These are phyloP conservation scores for Globodera ellingtonae DNA, from an alignment of 1,140 invertebrate genomes.

Conservation along the genomic window DNA sequence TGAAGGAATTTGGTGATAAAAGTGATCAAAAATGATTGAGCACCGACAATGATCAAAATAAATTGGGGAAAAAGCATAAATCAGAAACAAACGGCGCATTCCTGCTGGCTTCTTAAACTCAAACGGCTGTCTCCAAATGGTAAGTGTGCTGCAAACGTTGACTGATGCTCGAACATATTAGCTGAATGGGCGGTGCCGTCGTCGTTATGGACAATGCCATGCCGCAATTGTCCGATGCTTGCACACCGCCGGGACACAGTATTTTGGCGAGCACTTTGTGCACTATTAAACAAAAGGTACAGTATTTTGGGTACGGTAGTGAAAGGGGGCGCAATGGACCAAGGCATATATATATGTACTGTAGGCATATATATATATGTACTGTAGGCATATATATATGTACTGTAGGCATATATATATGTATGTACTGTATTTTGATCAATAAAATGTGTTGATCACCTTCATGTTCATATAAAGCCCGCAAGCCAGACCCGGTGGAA, in stretches of 20 bases:
- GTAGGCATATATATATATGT: too few species aligned
- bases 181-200: conserved; percentile 15
- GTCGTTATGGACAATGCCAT: not conserved
- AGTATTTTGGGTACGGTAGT: too few species aligned
- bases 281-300: conserved; percentile 17
- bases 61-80: too few species aligned
- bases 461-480: conserved; percentile 32
- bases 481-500: conserved; percentile 16
- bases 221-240: not conserved
- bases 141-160: conserved; percentile 38
- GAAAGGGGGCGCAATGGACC: too few species aligned
- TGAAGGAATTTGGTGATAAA: too few species aligned
- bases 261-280: conserved; percentile 38
- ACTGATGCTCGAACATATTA: conserved; percentile 37
- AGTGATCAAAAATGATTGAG: too few species aligned
- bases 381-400: too few species aligned
- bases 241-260: conserved; percentile 11
- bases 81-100: too few species aligned
- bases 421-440: too few species aligned
- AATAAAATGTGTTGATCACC: not conserved
- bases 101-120: not conserved
- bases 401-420: too few species aligned
- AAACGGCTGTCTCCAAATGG: conserved; percentile 35
- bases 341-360: too few species aligned
- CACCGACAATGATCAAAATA: too few species aligned